Evolutionary conservation across 2,113 vertebrate species (phyloP), one percentile per base, ranked within the genome.

Genomic region (Indicator maculatus): DNA sequence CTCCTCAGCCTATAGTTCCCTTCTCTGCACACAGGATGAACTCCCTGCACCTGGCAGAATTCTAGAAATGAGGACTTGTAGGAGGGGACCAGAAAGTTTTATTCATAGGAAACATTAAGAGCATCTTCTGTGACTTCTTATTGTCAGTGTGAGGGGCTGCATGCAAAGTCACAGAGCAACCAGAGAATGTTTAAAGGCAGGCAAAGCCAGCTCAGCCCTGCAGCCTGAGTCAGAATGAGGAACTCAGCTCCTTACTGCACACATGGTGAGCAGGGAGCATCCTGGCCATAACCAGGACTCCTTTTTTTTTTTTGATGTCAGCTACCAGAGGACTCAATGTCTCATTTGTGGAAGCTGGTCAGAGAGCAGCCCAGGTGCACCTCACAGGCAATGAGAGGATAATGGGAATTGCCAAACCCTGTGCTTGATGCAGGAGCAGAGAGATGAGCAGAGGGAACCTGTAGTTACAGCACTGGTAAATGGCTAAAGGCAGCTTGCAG

Each of bases 121-220:
- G 36, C 28, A 67, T 31, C 33, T n/a, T 90, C 86, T 78, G 38
- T 75, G 63, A 92, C 30, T 33, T 89, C 7, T 60, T 53, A 30
- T 39, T 81, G 47, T 74, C 27, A 9, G 14, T 69, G 4, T 58
- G 63, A 95, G 16, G 50, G 77, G 58, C 39, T 28, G 18, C 55
- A 41, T 79, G 71, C 19, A 88, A 39, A 85, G 89, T 63, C 79
- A 45, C 17, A 4, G 56, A 79, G 38, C 21, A 94, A 86, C 74
- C 0, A 0, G 52, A 59, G 28, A 73, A 73, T 28, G 77, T 80
- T 61, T 66, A 45, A 89, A 84, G 9, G 73, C 76, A 85, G 31
- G n/a, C 72, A 50, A 79, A 45, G 27, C 11, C 30, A 45, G 27
- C 11, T 27, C 56, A 85, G 26, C 12, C 47, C 30, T 89, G 50